These are phyloP conservation scores for Octonoba sinensis DNA, from an alignment of 2,888 invertebrate species.

Conservation along the genomic window DNA sequence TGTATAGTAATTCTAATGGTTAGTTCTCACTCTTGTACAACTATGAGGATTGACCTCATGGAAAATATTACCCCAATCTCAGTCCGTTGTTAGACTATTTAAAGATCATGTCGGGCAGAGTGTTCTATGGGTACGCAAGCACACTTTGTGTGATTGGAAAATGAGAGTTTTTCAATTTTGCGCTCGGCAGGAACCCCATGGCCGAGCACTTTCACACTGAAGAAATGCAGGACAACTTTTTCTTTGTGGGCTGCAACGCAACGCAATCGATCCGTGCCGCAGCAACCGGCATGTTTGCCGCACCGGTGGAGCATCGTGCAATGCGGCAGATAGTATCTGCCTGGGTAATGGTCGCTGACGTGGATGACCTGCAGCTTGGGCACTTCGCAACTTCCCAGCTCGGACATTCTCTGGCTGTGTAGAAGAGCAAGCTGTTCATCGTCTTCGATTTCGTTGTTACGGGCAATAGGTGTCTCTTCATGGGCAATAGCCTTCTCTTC, in stretches of 20 bases:
- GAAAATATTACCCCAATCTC: too few relatives aligned
- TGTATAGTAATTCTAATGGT: too few relatives aligned
- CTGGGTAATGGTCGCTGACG: conserved; percentile 59
- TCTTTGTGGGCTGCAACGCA: conserved; percentile 77
- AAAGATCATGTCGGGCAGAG: too few relatives aligned
- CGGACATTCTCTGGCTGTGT: conserved; percentile 72
- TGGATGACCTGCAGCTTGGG: conserved; percentile 53
- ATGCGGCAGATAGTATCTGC: conserved; percentile 43
- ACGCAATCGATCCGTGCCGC: conserved; percentile 77
- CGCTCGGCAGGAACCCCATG: conserved; percentile 26
- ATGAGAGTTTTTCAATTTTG: conserved; percentile 65
- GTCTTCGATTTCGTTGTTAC: not conserved
- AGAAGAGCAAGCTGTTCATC: conserved; percentile 66
- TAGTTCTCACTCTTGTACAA: too few relatives aligned
- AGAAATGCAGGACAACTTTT: conserved; percentile 65
- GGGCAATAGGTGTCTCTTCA: too few relatives aligned
- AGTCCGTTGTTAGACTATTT: too few relatives aligned
- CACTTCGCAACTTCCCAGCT: conserved; percentile 72
- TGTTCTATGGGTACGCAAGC: conserved; percentile 53
- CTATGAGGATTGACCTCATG: too few relatives aligned
- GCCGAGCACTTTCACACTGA: conserved; percentile 29
- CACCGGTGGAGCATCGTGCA: conserved; percentile 51
- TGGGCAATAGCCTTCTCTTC: too few relatives aligned
- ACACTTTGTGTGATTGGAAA: conserved; percentile 67
- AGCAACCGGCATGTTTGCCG: conserved; percentile 52